Evolutionary conservation across 2,113 vertebrate species (phyloP).

Genomic region (Uria aalge): DNA sequence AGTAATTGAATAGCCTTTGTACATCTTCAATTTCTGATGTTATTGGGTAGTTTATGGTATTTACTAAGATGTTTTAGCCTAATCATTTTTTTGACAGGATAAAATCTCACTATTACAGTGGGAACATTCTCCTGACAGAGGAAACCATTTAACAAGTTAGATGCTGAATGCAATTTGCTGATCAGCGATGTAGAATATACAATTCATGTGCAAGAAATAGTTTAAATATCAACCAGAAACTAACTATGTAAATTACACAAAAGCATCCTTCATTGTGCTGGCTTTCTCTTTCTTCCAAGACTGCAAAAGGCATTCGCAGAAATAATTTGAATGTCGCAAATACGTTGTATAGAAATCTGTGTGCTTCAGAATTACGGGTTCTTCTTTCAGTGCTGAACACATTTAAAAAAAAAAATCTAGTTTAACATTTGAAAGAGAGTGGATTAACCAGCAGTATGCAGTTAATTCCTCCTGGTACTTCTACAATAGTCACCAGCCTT

Average conservation of each 20-base stretch:
- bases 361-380: neutral
- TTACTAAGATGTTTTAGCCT: constrained; percentile 50
- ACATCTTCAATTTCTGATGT: constrained; percentile 60
- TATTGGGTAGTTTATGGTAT: constrained; percentile 60
- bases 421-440: neutral
- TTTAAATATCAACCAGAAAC: constrained; percentile 54
- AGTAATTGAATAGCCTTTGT: constrained; percentile 55
- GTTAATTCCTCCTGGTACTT: neutral
- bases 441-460: neutral
- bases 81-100: constrained; percentile 58
- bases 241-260: constrained; percentile 28
- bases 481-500: neutral
- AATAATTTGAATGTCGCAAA: neutral
- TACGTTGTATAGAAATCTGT: neutral
- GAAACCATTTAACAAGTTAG: constrained; percentile 55
- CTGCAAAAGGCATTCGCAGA: neutral
- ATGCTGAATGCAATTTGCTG: constrained; percentile 43
- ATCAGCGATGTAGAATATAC: neutral
- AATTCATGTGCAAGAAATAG: constrained; percentile 35
- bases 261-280: constrained; percentile 37
- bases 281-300: constrained; percentile 9
- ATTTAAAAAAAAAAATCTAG: neutral
- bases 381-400: neutral
- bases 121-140: constrained; percentile 40
- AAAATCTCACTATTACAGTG: constrained; percentile 56